Evolutionary conservation across 2,113 vertebrate genomes (phyloP).

Genomic region (Chitala chitala): DNA sequence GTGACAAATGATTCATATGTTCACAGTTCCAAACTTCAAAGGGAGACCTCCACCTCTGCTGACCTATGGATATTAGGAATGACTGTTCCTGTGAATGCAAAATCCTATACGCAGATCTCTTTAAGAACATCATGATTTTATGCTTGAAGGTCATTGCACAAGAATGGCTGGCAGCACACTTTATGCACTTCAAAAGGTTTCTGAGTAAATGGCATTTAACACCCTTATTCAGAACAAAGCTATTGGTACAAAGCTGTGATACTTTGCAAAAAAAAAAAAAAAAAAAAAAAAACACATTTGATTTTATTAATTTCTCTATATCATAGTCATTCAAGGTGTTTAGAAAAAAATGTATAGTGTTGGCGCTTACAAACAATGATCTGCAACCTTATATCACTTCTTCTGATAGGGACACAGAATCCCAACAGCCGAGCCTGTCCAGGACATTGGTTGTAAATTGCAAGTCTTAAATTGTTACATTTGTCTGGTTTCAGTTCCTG

Average conservation of each 20-base stretch:
- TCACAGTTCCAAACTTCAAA: background rate
- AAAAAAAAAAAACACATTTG: too few species aligned
- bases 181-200: background rate
- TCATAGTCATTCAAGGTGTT: too few species aligned
- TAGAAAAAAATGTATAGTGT: too few species aligned
- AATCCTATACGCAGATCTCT: background rate
- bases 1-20: constrained; percentile 1
- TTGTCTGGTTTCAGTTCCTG: background rate
- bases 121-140: background rate
- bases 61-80: background rate
- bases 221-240: too few species aligned
- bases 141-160: background rate
- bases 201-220: background rate
- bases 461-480: background rate
- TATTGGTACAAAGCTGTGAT: too few species aligned
- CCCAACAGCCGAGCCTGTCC: background rate
- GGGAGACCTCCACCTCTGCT: background rate
- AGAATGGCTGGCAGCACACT: background rate
- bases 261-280: too few species aligned
- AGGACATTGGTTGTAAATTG: background rate
- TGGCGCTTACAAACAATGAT: too few species aligned
- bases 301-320: too few species aligned
- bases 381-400: too few species aligned
- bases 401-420: too few species aligned
- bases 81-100: background rate